Evolutionary conservation across 2,888 invertebrate species (phyloP).

Genomic region (Drosophila incognita): DNA sequence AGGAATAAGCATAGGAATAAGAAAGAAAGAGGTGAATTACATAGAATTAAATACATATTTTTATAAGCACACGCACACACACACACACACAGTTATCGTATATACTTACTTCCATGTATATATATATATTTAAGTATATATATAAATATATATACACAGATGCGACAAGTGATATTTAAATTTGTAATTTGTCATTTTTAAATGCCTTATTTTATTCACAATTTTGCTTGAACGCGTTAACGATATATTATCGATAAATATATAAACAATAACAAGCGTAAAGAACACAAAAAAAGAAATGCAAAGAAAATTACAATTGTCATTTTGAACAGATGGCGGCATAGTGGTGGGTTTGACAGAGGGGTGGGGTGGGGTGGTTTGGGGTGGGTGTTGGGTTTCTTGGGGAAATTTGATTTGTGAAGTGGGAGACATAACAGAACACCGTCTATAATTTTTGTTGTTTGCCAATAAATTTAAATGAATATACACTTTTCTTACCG

Average conservation of each 20-base stretch:
- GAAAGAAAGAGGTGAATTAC: not conserved
- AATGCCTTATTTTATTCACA: not conserved
- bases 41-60: not conserved
- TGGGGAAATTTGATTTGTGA: conserved; percentile 17
- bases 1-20: not conserved
- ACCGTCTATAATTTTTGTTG: conserved; percentile 40
- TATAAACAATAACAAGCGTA: not conserved
- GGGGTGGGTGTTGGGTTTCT: not conserved
- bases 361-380: not conserved
- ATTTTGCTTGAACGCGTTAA: not conserved
- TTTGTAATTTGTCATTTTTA: not conserved
- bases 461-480: conserved; percentile 68
- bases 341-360: not conserved
- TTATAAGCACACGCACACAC: not conserved
- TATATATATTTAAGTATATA: conserved; percentile 7
- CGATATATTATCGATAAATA: not conserved
- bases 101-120: conserved; percentile 2
- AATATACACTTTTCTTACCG: conserved; percentile 80
- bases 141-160: not conserved
- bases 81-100: not conserved
- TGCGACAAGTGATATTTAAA: not conserved
- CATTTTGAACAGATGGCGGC: not conserved
- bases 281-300: not conserved
- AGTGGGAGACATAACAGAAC: conserved; percentile 48
- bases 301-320: too few species aligned